phyloP scores from a whole-genome alignment of 2,113 vertebrate genomes.

The Brachyhypopomus occidentalis region DNA sequence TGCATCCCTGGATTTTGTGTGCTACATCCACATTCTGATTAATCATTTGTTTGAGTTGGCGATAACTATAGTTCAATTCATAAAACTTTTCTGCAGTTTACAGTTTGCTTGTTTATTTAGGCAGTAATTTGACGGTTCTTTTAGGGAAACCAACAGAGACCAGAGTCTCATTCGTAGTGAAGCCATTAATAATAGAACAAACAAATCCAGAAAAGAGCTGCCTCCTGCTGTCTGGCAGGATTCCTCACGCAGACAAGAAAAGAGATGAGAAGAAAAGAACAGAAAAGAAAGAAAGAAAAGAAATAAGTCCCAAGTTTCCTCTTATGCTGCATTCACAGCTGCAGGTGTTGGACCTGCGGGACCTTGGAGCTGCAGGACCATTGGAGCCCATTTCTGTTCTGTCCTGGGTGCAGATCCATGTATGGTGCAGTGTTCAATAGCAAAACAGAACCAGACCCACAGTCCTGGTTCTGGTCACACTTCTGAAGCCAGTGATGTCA shows the following conservation, averaged over 20 bases:
- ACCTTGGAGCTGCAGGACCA: no score
- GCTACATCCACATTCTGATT: not conserved
- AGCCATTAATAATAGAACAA: slow-evolving; percentile 16
- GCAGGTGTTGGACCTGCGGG: no score
- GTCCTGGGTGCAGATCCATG: no score
- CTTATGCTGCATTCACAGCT: no score
- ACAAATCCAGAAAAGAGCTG: not conserved
- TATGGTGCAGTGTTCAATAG: no score
- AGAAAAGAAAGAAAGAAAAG: not conserved
- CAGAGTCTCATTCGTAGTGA: not conserved
- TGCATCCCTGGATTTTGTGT: not conserved
- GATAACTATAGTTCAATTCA: not conserved
- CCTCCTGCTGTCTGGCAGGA: not conserved
- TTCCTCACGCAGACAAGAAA: not conserved
- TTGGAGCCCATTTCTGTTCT: no score
- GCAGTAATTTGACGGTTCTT: not conserved
- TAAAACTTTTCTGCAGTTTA: not conserved
- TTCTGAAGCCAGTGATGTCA: no score
- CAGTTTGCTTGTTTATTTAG: not conserved
- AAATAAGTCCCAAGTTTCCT: not conserved
- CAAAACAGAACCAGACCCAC: no score
- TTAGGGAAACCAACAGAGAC: not conserved
- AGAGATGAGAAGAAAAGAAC: not conserved
- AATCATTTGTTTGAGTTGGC: not conserved
- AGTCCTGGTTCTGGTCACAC: no score